Evolutionary conservation across 2,113 vertebrate genomes (phyloP), one percentile per base, ranked within the genome.

Genomic region (Dromiciops gliroides): DNA sequence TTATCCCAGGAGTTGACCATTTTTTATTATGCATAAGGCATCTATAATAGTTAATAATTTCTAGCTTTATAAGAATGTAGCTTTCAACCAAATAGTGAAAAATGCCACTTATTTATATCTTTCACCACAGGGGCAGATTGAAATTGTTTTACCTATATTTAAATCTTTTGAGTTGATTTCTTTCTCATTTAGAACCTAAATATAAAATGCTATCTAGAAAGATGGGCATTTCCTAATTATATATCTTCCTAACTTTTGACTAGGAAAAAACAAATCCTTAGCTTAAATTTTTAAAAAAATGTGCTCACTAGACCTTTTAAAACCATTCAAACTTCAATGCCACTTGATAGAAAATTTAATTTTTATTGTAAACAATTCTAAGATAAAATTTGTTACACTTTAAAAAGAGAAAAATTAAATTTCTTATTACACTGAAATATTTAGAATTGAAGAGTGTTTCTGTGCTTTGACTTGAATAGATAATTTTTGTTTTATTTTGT

Each of bases 381-480:
- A 83, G 22, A 22, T 92, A 48, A 95, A 95, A 48, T 95, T 8
- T 48, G 53, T 93, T 95, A 89, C 48, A 56, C 94, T 93, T 95
- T 93, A 91, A 95, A 95, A 95, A 92, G 92, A 24, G 93, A 50
- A 95, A 95, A 93, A 51, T 2, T 48, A 48, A 89, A 47, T 90
- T 89, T 94, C 49, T 91, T n/a, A 60, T 31, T 67, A 67, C 31
- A 60, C 10, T 60, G 60, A 67, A 49, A 88, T 23, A 96, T 44
- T 0, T 90, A 53, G 52, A 92, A 47, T 92, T 94, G 91, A 91
- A 25, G 90, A 75, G 4, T 95, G 26, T 90, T 95, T 95, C 49
- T 94, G 3, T 95, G 50, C 53, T 83, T 83, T 89, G n/a, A 49
- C 49, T 26, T 0, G 0, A 3, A 10, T 37, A 92, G 19, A 3